Evolutionary conservation across 2,113 vertebrate species (phyloP).

Genomic region (Xenus cinereus): DNA sequence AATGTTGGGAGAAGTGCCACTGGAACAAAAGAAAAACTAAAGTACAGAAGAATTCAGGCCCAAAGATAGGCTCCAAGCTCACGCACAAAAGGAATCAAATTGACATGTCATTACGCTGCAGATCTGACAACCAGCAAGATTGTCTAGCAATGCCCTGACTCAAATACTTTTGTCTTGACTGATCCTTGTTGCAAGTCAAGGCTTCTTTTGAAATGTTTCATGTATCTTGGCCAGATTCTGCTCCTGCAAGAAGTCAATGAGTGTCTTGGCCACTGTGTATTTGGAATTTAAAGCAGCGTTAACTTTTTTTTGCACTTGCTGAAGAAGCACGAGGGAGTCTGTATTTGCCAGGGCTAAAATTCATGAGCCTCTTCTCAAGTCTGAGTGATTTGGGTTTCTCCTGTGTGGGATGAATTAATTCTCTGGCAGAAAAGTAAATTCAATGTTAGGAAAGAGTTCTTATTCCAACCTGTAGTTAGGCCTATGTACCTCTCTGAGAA

Average conservation of each 20-base stretch:
- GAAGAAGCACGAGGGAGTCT: background rate
- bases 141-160: slow-evolving; percentile 74
- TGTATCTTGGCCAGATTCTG: slow-evolving; percentile 50
- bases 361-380: background rate
- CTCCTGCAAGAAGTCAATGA: slow-evolving; percentile 2
- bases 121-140: slow-evolving; percentile 77
- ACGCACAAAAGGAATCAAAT: slow-evolving; percentile 86
- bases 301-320: background rate
- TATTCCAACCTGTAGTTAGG: background rate
- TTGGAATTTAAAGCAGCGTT: slow-evolving; percentile 5
- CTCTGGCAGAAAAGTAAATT: background rate
- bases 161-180: slow-evolving; percentile 37
- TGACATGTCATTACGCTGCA: slow-evolving; percentile 89
- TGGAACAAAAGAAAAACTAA: slow-evolving; percentile 90
- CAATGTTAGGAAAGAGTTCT: background rate
- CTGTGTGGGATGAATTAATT: background rate
- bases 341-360: background rate
- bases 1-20: slow-evolving; percentile 86
- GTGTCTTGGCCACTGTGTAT: background rate
- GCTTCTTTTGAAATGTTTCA: slow-evolving; percentile 56
- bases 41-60: slow-evolving; percentile 85
- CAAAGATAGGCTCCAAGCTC: slow-evolving; percentile 75
- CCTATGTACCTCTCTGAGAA: accelerated
- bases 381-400: background rate
- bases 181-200: slow-evolving; percentile 74